phyloP scores from a whole-genome alignment of 2,113 vertebrate genomes.

The Romanogobio albipinnatus region DNA sequence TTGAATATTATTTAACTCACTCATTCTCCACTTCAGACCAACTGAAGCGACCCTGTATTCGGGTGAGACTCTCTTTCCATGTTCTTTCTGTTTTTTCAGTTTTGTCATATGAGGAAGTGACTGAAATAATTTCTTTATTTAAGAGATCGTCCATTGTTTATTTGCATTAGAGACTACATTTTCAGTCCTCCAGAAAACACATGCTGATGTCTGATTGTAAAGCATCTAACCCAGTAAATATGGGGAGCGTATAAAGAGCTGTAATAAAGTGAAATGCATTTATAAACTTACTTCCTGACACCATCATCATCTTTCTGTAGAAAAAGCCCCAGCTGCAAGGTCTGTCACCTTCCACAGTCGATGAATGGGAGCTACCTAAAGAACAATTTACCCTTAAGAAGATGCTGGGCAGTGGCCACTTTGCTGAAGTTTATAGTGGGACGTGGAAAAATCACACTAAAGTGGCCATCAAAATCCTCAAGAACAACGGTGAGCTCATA shows the following conservation, averaged over 20 bases:
- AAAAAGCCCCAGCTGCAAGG: constrained; percentile 61
- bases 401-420: constrained; percentile 79
- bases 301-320: constrained; percentile 58
- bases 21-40: constrained; percentile 55
- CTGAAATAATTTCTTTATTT: background rate
- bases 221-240: background rate
- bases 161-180: background rate
- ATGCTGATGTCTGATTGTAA: background rate
- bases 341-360: constrained; percentile 64
- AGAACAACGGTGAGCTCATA: constrained; percentile 68
- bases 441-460: constrained; percentile 78
- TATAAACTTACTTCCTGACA: background rate
- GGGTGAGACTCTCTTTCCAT: constrained; percentile 69
- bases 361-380: constrained; percentile 80
- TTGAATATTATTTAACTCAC: constrained; percentile 70
- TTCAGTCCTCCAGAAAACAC: background rate
- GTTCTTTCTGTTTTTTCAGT: background rate
- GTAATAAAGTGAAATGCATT: background rate
- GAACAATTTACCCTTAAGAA: constrained; percentile 77
- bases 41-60: constrained; percentile 72
- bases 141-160: background rate
- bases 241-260: background rate
- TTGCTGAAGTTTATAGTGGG: constrained; percentile 79
- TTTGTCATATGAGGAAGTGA: constrained; percentile 8
- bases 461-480: constrained; percentile 84